A percentile compares a stretch with the other conserved stretches of the same genome.
Conservation (phyloP, 2,888 invertebrate species). For the Callosobruchus maculatus region DNA sequence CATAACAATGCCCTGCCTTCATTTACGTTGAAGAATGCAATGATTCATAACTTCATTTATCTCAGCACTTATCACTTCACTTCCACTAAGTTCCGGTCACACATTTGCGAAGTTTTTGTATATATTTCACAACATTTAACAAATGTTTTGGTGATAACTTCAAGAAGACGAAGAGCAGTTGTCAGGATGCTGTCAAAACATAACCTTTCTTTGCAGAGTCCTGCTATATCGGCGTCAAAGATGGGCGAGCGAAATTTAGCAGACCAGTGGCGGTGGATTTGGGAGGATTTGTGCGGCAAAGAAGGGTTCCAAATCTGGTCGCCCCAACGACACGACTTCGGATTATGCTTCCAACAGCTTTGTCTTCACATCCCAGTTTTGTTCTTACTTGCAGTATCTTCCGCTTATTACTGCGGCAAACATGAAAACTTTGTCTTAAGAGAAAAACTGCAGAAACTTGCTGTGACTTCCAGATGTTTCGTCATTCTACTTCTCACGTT, state of each 20-base stretch:
- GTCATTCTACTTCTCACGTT: constrained; percentile 61
- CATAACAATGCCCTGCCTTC: background rate
- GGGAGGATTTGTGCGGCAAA: constrained; percentile 75
- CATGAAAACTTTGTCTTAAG: constrained; percentile 61
- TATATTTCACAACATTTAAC: background rate
- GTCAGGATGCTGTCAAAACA: background rate
- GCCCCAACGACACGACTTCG: constrained; percentile 67
- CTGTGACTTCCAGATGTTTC: constrained; percentile 64
- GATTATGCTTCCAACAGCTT: constrained; percentile 81
- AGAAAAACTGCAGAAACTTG: constrained; percentile 59
- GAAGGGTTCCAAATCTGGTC: constrained; percentile 69
- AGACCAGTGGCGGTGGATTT: constrained; percentile 55
- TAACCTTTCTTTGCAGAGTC: background rate
- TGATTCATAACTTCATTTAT: background rate
- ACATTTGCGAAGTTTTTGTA: background rate
- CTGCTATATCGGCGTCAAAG: background rate
- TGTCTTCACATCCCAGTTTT: constrained; percentile 74
- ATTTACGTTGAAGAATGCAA: background rate
- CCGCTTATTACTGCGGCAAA: constrained; percentile 78
- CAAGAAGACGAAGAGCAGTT: background rate
- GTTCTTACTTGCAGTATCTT: constrained; percentile 68
- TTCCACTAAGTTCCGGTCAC: background rate
- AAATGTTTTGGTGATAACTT: background rate
- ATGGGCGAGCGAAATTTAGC: background rate
- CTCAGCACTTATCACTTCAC: background rate